These are phyloP conservation scores for Chaetorhynchus papuensis DNA, from an alignment of 2,113 vertebrate species.

Conservation along the genomic window DNA sequence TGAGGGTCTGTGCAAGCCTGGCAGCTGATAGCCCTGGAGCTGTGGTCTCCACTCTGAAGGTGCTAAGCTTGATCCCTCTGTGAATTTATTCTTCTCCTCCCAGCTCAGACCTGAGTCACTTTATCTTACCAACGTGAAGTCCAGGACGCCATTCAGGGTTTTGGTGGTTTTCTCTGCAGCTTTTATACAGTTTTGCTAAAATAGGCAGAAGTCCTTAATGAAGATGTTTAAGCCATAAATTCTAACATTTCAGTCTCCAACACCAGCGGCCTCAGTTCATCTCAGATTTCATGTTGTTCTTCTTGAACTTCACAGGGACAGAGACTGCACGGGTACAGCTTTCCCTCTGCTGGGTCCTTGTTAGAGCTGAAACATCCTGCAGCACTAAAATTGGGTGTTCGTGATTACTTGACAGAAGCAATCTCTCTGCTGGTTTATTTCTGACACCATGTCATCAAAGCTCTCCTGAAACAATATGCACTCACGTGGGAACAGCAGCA, in stretches of 20 bases:
- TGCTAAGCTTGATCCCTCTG: neutral
- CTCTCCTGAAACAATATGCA: neutral
- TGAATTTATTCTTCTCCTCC: neutral
- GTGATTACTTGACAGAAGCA: conserved; percentile 17
- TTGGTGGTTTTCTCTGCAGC: neutral
- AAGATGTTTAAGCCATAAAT: neutral
- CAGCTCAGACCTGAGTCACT: neutral
- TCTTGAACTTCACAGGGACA: neutral
- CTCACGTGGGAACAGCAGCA: neutral
- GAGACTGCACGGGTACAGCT: fast-evolving
- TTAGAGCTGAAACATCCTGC: neutral
- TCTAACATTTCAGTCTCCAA: neutral
- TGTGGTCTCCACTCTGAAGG: neutral
- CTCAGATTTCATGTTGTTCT: neutral
- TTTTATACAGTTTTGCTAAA: neutral
- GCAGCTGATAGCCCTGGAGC: neutral
- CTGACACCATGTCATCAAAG: conserved; percentile 34
- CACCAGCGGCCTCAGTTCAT: neutral
- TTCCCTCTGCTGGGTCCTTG: neutral
- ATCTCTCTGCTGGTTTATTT: conserved; percentile 28
- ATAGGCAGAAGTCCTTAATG: neutral
- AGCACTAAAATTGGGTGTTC: neutral
- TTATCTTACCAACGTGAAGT: neutral
- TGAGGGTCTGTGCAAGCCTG: fast-evolving
- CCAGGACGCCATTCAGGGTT: neutral